Conservation (phyloP, 2,113 vertebrate genomes). For the Mystacornis crossleyi region DNA sequence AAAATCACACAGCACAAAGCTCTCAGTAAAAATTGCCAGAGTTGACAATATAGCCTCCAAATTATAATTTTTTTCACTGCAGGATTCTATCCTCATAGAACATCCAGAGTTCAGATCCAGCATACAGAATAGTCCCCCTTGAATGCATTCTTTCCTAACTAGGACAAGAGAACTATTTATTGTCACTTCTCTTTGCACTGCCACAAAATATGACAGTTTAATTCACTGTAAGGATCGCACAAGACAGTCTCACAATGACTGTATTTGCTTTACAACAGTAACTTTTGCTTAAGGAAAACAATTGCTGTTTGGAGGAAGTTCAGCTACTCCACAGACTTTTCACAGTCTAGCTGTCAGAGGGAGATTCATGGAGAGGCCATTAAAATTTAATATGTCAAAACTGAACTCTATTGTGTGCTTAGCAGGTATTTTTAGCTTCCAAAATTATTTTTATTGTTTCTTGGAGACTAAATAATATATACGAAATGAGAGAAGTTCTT, state of each 20-base stretch:
- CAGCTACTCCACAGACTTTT: neutral
- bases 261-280: neutral
- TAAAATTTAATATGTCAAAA: slow-evolving; percentile 18
- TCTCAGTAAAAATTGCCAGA: neutral
- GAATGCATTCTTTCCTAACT: neutral
- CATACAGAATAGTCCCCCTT: neutral
- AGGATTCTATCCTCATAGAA: neutral
- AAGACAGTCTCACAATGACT: neutral
- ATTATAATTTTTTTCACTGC: neutral
- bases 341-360: neutral
- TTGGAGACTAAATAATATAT: neutral
- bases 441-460: neutral
- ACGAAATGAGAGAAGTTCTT: neutral
- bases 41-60: neutral
- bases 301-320: neutral
- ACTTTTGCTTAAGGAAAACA: neutral
- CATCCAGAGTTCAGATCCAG: neutral
- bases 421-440: slow-evolving; percentile 22
- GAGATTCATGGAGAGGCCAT: neutral
- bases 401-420: neutral
- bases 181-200: neutral
- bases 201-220: neutral
- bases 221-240: neutral
- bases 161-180: neutral
- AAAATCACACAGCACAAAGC: neutral